phyloP scores from a whole-genome alignment of 2,888 invertebrate species.

The Euproctis similis region DNA sequence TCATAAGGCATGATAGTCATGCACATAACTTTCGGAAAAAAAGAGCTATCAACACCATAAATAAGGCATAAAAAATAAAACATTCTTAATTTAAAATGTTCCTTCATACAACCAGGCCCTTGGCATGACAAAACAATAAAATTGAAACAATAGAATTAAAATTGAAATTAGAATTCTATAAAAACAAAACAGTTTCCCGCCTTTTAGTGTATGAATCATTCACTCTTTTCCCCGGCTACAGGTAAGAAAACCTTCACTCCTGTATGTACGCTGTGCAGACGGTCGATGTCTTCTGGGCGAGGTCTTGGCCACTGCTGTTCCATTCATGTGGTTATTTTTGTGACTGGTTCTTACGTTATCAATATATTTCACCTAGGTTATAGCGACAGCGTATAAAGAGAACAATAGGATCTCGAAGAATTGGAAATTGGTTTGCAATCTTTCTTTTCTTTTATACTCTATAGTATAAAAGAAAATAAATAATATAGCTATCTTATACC shows the following conservation, averaged over 20 bases:
- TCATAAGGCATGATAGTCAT: too few species aligned
- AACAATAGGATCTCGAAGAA: too few species aligned
- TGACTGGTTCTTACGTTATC: constrained; percentile 12
- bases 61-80: too few species aligned
- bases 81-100: too few species aligned
- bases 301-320: constrained; percentile 22
- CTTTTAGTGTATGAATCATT: constrained; percentile 5
- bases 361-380: constrained; percentile 15
- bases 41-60: too few species aligned
- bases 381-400: too few species aligned
- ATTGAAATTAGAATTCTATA: background rate
- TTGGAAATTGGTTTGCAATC: too few species aligned
- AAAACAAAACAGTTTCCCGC: constrained; percentile 1
- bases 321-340: constrained; percentile 23
- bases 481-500: background rate
- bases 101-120: too few species aligned
- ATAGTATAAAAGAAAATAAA: too few species aligned
- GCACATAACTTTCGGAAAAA: too few species aligned
- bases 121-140: too few species aligned
- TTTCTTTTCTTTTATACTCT: too few species aligned
- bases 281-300: constrained; percentile 30
- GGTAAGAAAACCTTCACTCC: constrained; percentile 2
- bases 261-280: constrained; percentile 14
- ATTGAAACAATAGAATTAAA: background rate
- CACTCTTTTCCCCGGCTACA: background rate